Evolutionary conservation across 35 echinoderm and acorn worm species (phyloP), one percentile per base, ranked within the genome.

Genomic region (Diadema setosum): DNA sequence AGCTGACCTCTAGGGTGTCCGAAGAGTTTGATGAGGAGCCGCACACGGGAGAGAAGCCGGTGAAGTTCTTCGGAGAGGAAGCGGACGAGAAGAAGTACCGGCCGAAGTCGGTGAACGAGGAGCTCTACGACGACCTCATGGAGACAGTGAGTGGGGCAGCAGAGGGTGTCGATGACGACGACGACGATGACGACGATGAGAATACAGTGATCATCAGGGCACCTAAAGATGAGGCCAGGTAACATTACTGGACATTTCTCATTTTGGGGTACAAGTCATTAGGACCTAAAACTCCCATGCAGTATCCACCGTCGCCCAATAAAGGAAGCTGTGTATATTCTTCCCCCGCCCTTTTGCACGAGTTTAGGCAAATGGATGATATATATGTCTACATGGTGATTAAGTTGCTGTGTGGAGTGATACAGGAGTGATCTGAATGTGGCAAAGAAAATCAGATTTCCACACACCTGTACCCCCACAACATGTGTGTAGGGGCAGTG

Each of bases 11-110:
- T 23, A 46, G 35, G 18, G 48, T 36, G 29, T 17, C 44, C 12
- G 30, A 0, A 23, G 32, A 81, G 46, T 17, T 64, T 9, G 30
- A 0, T 15, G 32, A 81, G 46, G 49, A 84, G 33, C 45, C 39
- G 57, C 40, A 34, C 20, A 36, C 7, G 50, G 48, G 87, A 67
- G 75, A 82, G 87, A 90, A 90, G 49, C 42, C 80, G 18, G 46
- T 39, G 15, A 84, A 58, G 29, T 57, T 55, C 48, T 40, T 84
- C 32, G 87, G 78, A 9, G 87, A 82, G 52, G 87, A 89, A 35
- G 50, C n/a, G 39, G 87, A 89, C 35, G 85, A 67, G n/a, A 67
- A 33, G 29, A 67, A 67, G 37, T 34, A 26, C 4, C 30, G 37
- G 20, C 27, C 16, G 63, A 67, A 67, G 37, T 67, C 63, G 2